Conservation (phyloP, 2,888 invertebrate species). For the Tinea trinotella region DNA sequence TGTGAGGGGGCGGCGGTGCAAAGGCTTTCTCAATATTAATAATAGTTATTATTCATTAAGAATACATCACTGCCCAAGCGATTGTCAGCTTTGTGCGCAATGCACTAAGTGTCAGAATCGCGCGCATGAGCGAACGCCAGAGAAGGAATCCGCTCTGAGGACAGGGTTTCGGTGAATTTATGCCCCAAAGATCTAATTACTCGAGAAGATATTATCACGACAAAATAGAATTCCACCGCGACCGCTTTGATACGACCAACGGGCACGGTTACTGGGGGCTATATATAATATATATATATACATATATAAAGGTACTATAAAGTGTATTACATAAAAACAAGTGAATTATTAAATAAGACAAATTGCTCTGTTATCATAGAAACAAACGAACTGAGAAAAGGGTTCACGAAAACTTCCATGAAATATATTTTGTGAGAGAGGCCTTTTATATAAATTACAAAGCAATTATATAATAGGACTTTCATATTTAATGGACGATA, state of each 20-base stretch:
- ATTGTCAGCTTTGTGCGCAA: neutral
- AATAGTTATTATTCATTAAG: neutral
- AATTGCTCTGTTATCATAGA: neutral
- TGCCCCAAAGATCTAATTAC: slow-evolving; percentile 13
- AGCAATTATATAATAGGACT: neutral
- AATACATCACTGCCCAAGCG: neutral
- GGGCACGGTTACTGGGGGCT: too few species aligned
- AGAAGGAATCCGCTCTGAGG: neutral
- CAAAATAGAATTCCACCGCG: neutral
- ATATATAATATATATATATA: too few species aligned
- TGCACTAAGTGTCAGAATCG: neutral
- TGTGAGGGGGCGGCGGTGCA: neutral
- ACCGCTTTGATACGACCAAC: too few species aligned
- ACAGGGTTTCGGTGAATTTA: neutral
- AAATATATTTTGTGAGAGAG: neutral
- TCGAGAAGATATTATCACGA: neutral
- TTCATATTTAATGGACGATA: neutral
- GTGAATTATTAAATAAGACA: neutral
- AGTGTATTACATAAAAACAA: too few species aligned
- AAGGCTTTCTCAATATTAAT: slow-evolving; percentile 2
- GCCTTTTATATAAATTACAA: neutral
- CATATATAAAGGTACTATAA: too few species aligned
- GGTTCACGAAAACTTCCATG: neutral
- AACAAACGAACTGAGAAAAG: neutral
- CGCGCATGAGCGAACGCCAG: neutral